These are phyloP conservation scores for Temnothorax ravouxi DNA, from an alignment of 2,888 invertebrate genomes.

Conservation along the genomic window DNA sequence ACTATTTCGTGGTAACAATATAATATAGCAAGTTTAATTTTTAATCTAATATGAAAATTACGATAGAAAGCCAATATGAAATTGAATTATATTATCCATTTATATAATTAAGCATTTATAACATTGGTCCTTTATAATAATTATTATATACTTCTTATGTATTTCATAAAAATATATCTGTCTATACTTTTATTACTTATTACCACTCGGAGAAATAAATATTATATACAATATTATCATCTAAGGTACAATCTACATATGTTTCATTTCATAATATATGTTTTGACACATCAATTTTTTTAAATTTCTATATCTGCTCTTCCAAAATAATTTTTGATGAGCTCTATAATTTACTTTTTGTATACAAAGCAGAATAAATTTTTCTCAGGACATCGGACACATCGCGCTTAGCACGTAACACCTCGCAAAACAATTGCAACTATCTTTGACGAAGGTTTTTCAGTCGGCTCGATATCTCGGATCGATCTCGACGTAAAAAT, in stretches of 20 bases:
- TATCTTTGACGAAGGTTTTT: neutral
- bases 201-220: neutral
- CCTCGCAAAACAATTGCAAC: constrained; percentile 16
- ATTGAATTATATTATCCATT: neutral
- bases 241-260: neutral
- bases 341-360: neutral
- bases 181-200: constrained; percentile 2
- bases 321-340: neutral
- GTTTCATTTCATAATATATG: neutral
- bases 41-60: neutral
- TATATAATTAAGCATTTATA: neutral
- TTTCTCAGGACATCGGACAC: neutral
- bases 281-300: neutral
- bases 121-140: neutral
- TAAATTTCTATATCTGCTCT: neutral
- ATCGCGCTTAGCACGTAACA: neutral
- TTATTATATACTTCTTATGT: neutral
- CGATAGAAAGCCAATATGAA: neutral
- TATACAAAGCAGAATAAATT: neutral
- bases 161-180: neutral
- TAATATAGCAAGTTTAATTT: neutral
- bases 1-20: neutral
- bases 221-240: neutral
- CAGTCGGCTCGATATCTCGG: constrained; percentile 12
- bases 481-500: constrained; percentile 43